Evolutionary conservation across 2,888 invertebrate species (phyloP).

Genomic region (Syritta pipiens): DNA sequence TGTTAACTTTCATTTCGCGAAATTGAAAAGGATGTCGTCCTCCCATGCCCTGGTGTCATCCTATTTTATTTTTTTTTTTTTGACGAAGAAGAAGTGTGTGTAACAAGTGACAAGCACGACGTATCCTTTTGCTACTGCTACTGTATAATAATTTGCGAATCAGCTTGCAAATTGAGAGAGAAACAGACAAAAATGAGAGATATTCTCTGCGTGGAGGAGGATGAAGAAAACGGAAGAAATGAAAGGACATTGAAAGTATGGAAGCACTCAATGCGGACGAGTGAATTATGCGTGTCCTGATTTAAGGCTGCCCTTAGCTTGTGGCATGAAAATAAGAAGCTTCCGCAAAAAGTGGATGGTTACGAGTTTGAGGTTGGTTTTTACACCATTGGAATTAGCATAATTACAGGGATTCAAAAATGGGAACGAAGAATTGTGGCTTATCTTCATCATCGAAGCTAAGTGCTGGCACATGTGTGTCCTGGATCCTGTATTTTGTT

Average conservation of each 20-base stretch:
- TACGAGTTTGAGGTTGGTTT: background rate
- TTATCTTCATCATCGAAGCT: background rate
- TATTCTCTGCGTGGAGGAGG: background rate
- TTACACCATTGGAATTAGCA: constrained; percentile 6
- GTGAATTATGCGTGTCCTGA: constrained; percentile 45
- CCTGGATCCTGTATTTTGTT: no score
- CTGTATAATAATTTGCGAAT: constrained; percentile 62
- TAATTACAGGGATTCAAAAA: background rate
- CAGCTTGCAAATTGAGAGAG: constrained; percentile 60
- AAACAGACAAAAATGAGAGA: constrained; percentile 46
- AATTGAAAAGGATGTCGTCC: constrained; percentile 64
- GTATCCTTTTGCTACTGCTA: constrained; percentile 28
- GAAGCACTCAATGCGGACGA: constrained; percentile 25
- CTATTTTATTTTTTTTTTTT: constrained; percentile 20
- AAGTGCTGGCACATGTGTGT: no score
- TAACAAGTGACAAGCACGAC: constrained; percentile 22
- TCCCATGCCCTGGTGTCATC: constrained; percentile 1
- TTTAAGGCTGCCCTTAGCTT: constrained; percentile 22
- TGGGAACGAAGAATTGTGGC: background rate
- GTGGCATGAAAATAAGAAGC: background rate
- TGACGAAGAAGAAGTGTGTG: background rate
- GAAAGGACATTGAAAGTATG: constrained; percentile 24
- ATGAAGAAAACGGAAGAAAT: constrained; percentile 2
- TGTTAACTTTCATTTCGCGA: constrained; percentile 66
- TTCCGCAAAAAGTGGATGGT: background rate